phyloP scores from a whole-genome alignment of 1,140 invertebrate species.

The Elymnias hypermnestra region DNA sequence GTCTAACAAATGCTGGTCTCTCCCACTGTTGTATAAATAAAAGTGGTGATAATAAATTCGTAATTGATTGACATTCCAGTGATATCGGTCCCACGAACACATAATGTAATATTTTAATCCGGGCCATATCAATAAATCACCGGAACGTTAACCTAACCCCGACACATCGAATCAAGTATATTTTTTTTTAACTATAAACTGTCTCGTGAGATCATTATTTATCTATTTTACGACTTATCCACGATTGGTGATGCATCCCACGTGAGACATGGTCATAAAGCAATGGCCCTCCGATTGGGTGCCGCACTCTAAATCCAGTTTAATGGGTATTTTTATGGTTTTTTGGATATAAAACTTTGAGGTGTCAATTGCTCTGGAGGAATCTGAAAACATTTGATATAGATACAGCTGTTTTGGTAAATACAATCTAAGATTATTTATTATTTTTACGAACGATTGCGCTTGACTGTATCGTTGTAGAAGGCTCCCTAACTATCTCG shows the following conservation, averaged over 20 bases:
- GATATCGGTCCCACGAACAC: background rate
- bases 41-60: too few relatives aligned
- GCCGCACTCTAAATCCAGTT: slow-evolving; percentile 28
- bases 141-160: slow-evolving; percentile 2
- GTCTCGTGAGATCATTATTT: slow-evolving; percentile 37
- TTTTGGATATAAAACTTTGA: slow-evolving; percentile 38
- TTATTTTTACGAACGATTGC: too few relatives aligned
- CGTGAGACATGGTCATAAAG: slow-evolving; percentile 26
- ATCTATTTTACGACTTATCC: slow-evolving; percentile 47
- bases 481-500: too few relatives aligned
- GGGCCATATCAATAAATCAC: background rate
- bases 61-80: too few relatives aligned
- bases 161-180: slow-evolving; percentile 15
- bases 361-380: slow-evolving; percentile 41
- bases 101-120: slow-evolving; percentile 2
- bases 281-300: slow-evolving; percentile 28
- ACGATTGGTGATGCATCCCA: slow-evolving; percentile 41
- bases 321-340: slow-evolving; percentile 28
- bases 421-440: too few relatives aligned
- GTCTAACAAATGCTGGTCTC: too few relatives aligned
- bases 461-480: too few relatives aligned
- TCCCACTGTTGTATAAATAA: too few relatives aligned
- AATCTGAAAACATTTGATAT: slow-evolving; percentile 7
- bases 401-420: slow-evolving; percentile 1
- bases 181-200: slow-evolving; percentile 24